Base-by-base conservation (phyloP, 1,140 invertebrate genomes). In the Zeugodacus cucurbitae region DNA sequence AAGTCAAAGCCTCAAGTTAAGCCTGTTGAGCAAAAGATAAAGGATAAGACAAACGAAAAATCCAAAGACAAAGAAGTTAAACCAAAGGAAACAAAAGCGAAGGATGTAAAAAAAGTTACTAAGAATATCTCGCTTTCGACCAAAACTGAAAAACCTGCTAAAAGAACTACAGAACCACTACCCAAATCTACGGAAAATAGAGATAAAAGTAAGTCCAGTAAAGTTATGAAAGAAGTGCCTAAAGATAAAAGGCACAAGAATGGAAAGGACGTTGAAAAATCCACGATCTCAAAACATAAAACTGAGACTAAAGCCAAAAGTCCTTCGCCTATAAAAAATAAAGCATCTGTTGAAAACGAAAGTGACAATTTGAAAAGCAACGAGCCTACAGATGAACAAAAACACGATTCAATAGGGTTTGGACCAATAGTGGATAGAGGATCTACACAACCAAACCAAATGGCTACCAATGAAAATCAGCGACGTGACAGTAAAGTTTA, bases 21-120 rank as follows among this genome's bases (percentile, higher is more conserved):
- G 20, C 41, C 34, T 48, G 11, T 17, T 4, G 90, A 90, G 26
- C 22, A 29, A 62, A 92, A 91, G 41, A 74, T 48, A 22, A 89
- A 89, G 64, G 89, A 88, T 11, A 89, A 88, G 41, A 3, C 78
- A 8, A 89, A 88, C 22, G 85, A 74, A 41, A 89, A 87, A 70
- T 17, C 22, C 22, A 88, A 89, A 74, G 90, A 91, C 26, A 78
- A 86, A 20, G 89, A 90, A n/a, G 67, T 88, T 3, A 86, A 70
- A 29, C 0, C 26, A 20, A 89, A 89, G 59, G 86, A 88, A 44
- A n/a, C 70, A 22, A 88, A 89, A 67, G 8, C 74, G 3, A 89
- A 89, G 67, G 87, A 88, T 10, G 6, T 41, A 29, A 67, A 62
- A 78, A 88, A 87, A 86, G 3, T 32, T 22, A 54, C 41, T 22